Evolutionary conservation across 2,888 invertebrate genomes (phyloP).

Genomic region (Smittia aterrima): DNA sequence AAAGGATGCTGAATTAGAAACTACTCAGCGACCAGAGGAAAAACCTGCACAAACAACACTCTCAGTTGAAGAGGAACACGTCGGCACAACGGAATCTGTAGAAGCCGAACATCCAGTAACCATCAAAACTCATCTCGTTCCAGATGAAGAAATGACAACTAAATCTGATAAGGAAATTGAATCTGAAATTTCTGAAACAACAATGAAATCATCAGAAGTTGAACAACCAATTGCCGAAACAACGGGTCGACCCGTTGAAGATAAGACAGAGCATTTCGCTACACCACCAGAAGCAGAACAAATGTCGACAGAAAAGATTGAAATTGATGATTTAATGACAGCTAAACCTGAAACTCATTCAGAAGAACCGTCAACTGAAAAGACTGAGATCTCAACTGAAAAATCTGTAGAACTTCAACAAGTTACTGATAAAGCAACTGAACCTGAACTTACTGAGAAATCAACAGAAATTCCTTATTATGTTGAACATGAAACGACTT

Average conservation of each 20-base stretch:
- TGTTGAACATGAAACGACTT: slow-evolving; percentile 36
- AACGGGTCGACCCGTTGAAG: not conserved
- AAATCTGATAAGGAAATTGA: not conserved
- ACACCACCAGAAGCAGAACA: not conserved
- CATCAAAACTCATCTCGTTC: not conserved
- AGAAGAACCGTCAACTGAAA: not conserved
- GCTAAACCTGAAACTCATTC: not conserved
- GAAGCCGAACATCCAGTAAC: too few species aligned
- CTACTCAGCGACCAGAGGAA: not conserved
- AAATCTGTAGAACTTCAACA: slow-evolving; percentile 29
- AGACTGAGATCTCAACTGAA: slow-evolving; percentile 43
- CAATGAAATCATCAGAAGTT: not conserved
- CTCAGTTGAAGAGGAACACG: too few species aligned
- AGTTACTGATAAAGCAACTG: slow-evolving; percentile 42
- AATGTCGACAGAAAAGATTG: not conserved
- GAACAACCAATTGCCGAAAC: not conserved
- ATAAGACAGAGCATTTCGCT: not conserved
- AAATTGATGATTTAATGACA: slow-evolving; percentile 9
- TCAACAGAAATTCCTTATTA: not conserved
- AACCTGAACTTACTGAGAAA: slow-evolving; percentile 37
- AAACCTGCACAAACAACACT: not conserved
- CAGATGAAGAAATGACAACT: not conserved
- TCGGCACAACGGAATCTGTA: too few species aligned
- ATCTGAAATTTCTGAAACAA: not conserved
- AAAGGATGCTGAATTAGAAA: not conserved